Base-by-base conservation (phyloP, 30 jellyfish, hydroid and myxozoan genomes). In the Euphysa ruthae region DNA sequence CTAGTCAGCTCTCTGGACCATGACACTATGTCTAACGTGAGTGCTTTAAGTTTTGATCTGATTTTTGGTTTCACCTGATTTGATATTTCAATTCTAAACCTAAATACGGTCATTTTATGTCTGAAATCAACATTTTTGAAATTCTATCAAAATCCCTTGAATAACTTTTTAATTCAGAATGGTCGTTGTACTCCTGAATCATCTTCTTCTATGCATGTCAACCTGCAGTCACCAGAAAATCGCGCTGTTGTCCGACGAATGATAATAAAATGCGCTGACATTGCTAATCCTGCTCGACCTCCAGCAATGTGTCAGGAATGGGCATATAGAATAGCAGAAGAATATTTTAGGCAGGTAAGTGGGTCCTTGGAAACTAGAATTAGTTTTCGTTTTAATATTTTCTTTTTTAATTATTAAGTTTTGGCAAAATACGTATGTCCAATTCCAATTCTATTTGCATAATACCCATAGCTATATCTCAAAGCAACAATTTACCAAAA, bases 101-200 rank as follows among this genome's bases (percentile, higher is more conserved):
- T n/a, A n/a, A n/a, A n/a, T n/a, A n/a, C n/a, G n/a, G n/a, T n/a
- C n/a, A n/a, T n/a, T n/a, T n/a, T n/a, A n/a, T n/a, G n/a, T n/a
- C n/a, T n/a, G n/a, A n/a, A n/a, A n/a, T n/a, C n/a, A n/a, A n/a
- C n/a, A n/a, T n/a, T n/a, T 52, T 52, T 12, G n/a, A 12, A 31
- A 12, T 52, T 12, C 15, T 10, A 0, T 12, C n/a, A 0, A 12
- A 51, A 7, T 8, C 12, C 64, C 32, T 8, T 12, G 25, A 8
- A 51, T 8, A 51, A 51, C 15, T 12, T 8, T 51, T 7, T 35
- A 2, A 21, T 66, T 30, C 58, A 85, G 96, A 85, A 87, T 77
- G 96, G 96, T 21, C 83, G 92, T 25, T 93, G 88, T n/a, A 85
- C 96, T 3, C 96, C 96, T 10, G 96, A 85, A 43, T 85, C 96